Conservation (phyloP, 53 echinoderm and acorn worm species). For the Echinometra lucunter region DNA sequence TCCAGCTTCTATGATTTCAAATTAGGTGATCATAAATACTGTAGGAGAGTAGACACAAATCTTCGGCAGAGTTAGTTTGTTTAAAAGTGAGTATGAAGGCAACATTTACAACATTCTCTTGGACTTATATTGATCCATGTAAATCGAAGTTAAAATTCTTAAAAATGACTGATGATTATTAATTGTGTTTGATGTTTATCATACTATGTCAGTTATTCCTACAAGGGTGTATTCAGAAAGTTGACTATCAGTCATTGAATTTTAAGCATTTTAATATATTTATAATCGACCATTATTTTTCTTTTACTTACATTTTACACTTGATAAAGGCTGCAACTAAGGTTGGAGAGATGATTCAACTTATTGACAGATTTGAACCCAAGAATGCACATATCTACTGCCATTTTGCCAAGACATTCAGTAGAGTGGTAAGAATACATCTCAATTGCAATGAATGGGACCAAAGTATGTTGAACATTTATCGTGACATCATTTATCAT, state of each 20-base stretch:
- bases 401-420: conserved; percentile 86
- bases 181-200: background rate
- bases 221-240: background rate
- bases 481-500: too few relatives aligned
- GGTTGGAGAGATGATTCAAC: conserved; percentile 93
- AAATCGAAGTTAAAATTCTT: background rate
- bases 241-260: background rate
- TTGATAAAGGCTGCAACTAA: conserved; percentile 79
- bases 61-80: background rate
- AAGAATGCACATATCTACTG: conserved; percentile 91
- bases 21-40: background rate
- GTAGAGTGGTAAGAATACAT: conserved; percentile 80
- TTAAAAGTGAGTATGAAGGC: background rate
- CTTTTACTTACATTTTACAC: background rate
- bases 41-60: background rate
- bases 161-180: background rate
- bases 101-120: background rate
- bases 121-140: background rate
- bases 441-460: background rate
- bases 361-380: conserved; percentile 96
- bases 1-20: too few relatives aligned
- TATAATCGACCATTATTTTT: too few relatives aligned
- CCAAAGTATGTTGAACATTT: too few relatives aligned
- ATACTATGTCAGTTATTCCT: background rate
- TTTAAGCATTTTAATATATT: too few relatives aligned